Base-by-base conservation (phyloP, 1,140 invertebrate species). In the Trichoplusia ni region DNA sequence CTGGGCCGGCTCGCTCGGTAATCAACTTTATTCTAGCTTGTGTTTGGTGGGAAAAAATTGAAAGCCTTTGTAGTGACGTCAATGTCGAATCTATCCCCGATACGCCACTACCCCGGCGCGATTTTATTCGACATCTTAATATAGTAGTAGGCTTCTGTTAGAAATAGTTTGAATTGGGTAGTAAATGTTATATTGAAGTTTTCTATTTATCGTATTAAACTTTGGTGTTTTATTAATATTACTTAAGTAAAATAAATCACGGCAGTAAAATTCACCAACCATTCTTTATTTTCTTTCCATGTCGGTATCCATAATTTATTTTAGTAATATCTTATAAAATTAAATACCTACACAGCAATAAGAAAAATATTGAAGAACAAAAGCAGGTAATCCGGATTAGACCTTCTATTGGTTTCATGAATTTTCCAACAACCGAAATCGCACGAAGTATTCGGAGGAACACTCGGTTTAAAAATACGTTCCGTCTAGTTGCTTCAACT, bases 1-100 rank as follows among this genome's bases (percentile, higher is more conserved):
- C 53, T 58, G 53, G 53, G 53, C 37, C 53, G 53, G 37, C 53
- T 38, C 35, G 23, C 33, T 42, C 53, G 37, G 35, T 58, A 58
- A 58, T 58, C 53, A 58, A 58, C 53, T 58, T 58, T 58, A 42
- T 58, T 29, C 53, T 27, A 58, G 21, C 37, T 29, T 29, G 37
- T 58, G 53, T 40, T 58, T 58, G 53, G 35, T 27, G 37, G 37
- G 2, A 18, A 58, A 40, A 58, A 58, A 58, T 42, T 58, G 53
- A 58, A 58, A 42, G 37, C 23, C 11, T 53, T 23, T 58, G 13
- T 27, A 7, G 53, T 42, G 25, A 40, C 23, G 37, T 40, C 21
- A 38, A 4, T 16, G 25, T 38, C 37, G 37, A 23, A 53, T 23
- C 25, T 42, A 13, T 18, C 23, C 23, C 7, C 9, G 18, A 40